Base-by-base conservation (phyloP, 1,140 invertebrate genomes). In the Drosophila funebris region DNA sequence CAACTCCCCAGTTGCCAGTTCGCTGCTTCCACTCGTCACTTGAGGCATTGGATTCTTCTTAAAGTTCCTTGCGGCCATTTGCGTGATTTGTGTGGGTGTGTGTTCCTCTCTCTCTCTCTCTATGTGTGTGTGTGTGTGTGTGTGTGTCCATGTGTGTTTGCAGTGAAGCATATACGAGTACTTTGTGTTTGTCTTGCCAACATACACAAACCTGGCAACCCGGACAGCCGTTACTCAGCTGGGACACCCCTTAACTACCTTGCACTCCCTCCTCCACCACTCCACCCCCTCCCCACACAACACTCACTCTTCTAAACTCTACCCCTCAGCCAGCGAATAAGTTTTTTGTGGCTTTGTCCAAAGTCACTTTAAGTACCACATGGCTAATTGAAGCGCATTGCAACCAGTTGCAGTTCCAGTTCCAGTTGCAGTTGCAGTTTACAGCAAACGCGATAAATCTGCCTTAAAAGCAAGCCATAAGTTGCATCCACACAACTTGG, bases 171-270 rank as follows among this genome's bases (percentile, higher is more conserved):
- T 69, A 60, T 70, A 57, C 36, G 43, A 71, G 66, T 74, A 84
- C 82, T 87, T 87, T 83, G 67, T 88, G 78, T 87, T 87, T 87
- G 78, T 87, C 83, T 87, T 87, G 71, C 62, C 78, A 82, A 85
- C 79, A 57, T 78, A 85, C 78, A 85, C 82, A 85, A 74, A 54
- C 29, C 27, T 62, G 71, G 70, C 58, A 58, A 29, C 57, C 39
- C 54, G 24, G 64, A 33, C 31, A 13, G 7, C 24, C 44, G 4
- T 29, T 27, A 20, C 16, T 8, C 48, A 61, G 39, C 53, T 57
- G 61, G 43, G 50, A 13, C 18, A 16, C 18, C 36, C 44, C 69
- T 72, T 52, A 50, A 44, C 62, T 58, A 64, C 18, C 61, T 48
- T 9, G 4, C n/a, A 1, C 36, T n/a, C 13, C 24, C 7, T 5